Evolutionary conservation across 2,888 invertebrate species (phyloP), one percentile per base, ranked within the genome.

Genomic region (Disparrhopalites patrizii): DNA sequence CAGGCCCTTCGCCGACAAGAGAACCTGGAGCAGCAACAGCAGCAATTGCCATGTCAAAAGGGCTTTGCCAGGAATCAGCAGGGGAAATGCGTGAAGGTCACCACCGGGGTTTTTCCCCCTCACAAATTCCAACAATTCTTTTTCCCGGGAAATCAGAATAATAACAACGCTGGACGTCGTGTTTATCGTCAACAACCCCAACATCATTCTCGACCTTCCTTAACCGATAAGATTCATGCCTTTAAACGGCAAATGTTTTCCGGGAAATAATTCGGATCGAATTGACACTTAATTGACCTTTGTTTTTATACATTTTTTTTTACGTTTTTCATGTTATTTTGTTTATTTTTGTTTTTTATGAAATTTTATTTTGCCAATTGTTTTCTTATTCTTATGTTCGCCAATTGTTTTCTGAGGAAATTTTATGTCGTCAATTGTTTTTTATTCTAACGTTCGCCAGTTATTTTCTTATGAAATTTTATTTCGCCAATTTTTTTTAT

Each of bases 41-140:
- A 23, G 30, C 10, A 18, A 36, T 4, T 18, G 8, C n/a, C 3
- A 4, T 60, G 60, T 31, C 27, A 43, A 20, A 43, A 50, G 33
- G 60, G 60, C 18, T 31, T 43, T 13, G 20, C n/a, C 10, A 47
- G 28, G 33, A 50, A 47, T 60, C 20, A 20, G 15, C 20, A n/a
- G n/a, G 60, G 60, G 20, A 60, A 60, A 43, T 60, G 60, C 28
- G 15, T 25, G 3, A 43, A 43, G 50, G 18, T 20, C 13, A 20
- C 60, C 7, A n/a, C n/a, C 20, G 3, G 20, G 36, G 51, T 27
- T 51, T 18, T 3, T 10, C 27, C 51, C 10, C 20, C 51, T 25
- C 13, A 43, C 5, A 51, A 51, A 3, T n/a, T n/a, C 7, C 2
- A 10, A 18, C 7, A 3, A 5, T 50, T 20, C 23, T 30, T 58